These are phyloP conservation scores for Pollenia amentaria DNA, from an alignment of 2,888 invertebrate species.

Conservation along the genomic window DNA sequence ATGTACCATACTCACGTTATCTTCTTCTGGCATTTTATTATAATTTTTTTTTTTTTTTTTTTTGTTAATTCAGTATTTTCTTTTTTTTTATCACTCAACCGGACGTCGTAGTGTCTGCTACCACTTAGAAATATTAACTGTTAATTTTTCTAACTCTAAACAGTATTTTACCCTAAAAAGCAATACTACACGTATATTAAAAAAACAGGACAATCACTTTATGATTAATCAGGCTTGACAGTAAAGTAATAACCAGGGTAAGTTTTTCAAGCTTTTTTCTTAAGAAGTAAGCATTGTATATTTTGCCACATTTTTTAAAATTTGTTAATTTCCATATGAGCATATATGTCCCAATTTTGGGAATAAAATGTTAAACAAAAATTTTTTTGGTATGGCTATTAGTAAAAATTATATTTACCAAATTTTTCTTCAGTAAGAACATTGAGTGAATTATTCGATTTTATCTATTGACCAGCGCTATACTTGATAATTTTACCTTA, in stretches of 20 bases:
- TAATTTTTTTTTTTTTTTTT: not conserved
- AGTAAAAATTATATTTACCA: too few relatives aligned
- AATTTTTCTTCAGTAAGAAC: too few relatives aligned
- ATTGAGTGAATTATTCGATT: too few relatives aligned
- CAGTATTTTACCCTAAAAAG: slow-evolving; percentile 6
- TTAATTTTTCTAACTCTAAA: slow-evolving; percentile 8
- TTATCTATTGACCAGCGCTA: too few relatives aligned
- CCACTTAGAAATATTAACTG: slow-evolving; percentile 42
- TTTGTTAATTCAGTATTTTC: not conserved
- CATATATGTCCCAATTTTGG: too few relatives aligned
- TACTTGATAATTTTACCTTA: too few relatives aligned
- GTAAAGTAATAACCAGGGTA: not conserved
- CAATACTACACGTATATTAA: slow-evolving; percentile 28
- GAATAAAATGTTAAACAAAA: too few relatives aligned
- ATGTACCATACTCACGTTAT: slow-evolving; percentile 45
- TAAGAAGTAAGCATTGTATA: too few relatives aligned
- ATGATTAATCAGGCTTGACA: slow-evolving; percentile 58
- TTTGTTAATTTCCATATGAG: too few relatives aligned
- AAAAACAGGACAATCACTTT: slow-evolving; percentile 55
- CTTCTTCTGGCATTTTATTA: slow-evolving; percentile 59
- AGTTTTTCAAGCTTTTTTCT: too few relatives aligned
- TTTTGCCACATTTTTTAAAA: too few relatives aligned
- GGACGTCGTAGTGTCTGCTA: slow-evolving; percentile 45
- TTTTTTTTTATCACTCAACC: not conserved
- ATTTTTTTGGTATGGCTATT: too few relatives aligned